Base-by-base conservation (phyloP, 2,797 vertebrate genomes). In the Amblyopsis hoosieri region DNA sequence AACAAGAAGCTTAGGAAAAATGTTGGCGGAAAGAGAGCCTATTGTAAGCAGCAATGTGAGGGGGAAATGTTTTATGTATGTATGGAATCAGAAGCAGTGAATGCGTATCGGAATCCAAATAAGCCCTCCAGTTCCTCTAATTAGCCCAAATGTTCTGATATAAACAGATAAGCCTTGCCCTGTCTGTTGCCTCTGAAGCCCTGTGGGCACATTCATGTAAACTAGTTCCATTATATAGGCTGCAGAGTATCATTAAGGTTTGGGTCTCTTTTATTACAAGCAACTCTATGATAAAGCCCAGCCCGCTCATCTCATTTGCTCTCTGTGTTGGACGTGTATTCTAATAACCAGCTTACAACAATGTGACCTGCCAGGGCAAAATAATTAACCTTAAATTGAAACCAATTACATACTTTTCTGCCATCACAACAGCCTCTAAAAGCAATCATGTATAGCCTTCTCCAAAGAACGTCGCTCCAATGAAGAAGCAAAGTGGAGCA, bases 341-440 rank as follows among this genome's bases (percentile, higher is more conserved):
- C 88, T 92, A 93, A 93, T 93, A 91, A 93, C 91, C 75, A 83
- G 76, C 87, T 92, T 92, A 93, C 90, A 93, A 92, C 90, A 93
- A 92, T 88, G 89, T 77, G 85, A 91, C 85, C 90, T 92, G 90
- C 89, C 91, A 91, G 90, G 78, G 83, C 91, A 93, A 29, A 93
- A 93, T 91, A 91, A 94, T 93, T 92, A 92, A 91, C 91, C 89
- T 88, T 42, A 89, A 92, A 92, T 82, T 90, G 89, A 90, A 93
- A 92, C 91, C 92, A 93, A 92, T 92, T 93, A 92, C 89, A 90
- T 89, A 85, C 84, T 86, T 88, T 89, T 89, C 82, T 88, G 82
- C 87, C 68, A 71, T 84, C 13, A 73, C 75, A 62, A 84, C 79
- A 83, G 76, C 78, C 77, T 87, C 75, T 42, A 81, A 81, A 87